Evolutionary conservation across 2,888 invertebrate genomes (phyloP), one percentile per base, ranked within the genome.

Genomic region (Embidobia sp.): DNA sequence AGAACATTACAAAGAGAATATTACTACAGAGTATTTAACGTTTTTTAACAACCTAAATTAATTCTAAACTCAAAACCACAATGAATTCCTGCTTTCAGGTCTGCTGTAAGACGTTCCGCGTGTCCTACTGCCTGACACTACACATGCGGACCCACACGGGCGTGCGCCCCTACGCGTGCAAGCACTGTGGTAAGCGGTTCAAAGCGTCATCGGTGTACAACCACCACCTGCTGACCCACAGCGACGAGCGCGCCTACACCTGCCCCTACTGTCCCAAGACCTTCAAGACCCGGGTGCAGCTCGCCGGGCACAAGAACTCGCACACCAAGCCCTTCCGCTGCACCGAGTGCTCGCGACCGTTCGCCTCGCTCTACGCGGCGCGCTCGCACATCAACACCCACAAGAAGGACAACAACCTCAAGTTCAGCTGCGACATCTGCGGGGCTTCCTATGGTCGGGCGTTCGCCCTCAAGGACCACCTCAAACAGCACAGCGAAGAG

Each of bases 141-240:
- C 95, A 95, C 87, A 93, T 95, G 92, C 92, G 95, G 59, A 95
- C 95, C 5, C 95, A 95, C 88, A 94, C 95, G 0, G 94, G 95
- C 55, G 93, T 94, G 0, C 89, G 95, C 0, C 95, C 95, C 0
- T 95, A 95, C 88, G 93, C 92, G 15, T 95, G 95, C 82, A 91
- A 91, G n/a, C 92, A 92, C 22, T 94, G 94, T 81, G 93, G 92
- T 8, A 94, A 94, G 83, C 91, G 94, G 81, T 95, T 95, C 82
- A 95, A 95, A 87, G 94, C 95, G 0, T 94, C 95, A 81, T 94
- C 95, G 66, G 95, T 94, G 0, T 95, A 94, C 90, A 94, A 94
- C 81, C 95, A 95, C 82, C 95, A 95, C 82, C 84, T 95, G 51
- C 89, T 93, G 40, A 95, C 94, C 0, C 95, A 95, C 83, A 94